Percentiles rank a stretch among this genome's conserved stretches.
Evolutionary conservation across 2,797 vertebrate species (phyloP).

Genomic region (Alectoris magna): DNA sequence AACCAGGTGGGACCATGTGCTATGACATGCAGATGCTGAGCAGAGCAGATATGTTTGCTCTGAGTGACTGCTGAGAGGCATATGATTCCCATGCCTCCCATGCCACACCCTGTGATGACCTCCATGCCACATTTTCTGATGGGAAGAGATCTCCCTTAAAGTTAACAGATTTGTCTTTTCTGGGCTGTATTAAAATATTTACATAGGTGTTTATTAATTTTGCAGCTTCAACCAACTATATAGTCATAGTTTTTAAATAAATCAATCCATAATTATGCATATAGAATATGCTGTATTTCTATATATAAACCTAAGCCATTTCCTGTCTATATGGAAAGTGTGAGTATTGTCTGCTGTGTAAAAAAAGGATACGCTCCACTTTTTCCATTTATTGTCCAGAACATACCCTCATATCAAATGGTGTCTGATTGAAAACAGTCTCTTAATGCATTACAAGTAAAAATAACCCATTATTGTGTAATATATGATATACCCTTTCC

Average conservation of each 20-base stretch:
- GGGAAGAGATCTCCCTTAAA: neutral
- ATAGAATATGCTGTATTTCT: constrained; percentile 41
- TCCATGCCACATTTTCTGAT: neutral
- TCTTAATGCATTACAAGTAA: constrained; percentile 61
- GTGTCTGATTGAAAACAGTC: constrained; percentile 66
- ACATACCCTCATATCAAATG: constrained; percentile 51
- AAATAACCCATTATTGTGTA: constrained; percentile 58
- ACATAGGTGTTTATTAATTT: neutral
- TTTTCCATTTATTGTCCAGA: constrained; percentile 64
- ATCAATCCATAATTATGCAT: constrained; percentile 11
- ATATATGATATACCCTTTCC: constrained; percentile 56
- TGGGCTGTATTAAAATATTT: neutral
- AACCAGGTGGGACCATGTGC: neutral
- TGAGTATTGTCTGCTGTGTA: constrained; percentile 51
- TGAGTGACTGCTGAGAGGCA: fast-evolving
- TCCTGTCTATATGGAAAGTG: constrained; percentile 66
- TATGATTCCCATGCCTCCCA: neutral
- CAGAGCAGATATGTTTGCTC: neutral
- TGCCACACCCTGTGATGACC: neutral
- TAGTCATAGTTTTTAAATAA: constrained; percentile 29
- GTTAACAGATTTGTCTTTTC: constrained; percentile 13
- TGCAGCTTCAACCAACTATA: constrained; percentile 10
- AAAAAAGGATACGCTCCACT: constrained; percentile 51
- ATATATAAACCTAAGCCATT: constrained; percentile 57
- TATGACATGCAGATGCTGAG: neutral